Percentiles rank a stretch among this genome's conserved stretches.
phyloP scores from a whole-genome alignment of 1,140 invertebrate species.

The Lucilia cuprina region DNA sequence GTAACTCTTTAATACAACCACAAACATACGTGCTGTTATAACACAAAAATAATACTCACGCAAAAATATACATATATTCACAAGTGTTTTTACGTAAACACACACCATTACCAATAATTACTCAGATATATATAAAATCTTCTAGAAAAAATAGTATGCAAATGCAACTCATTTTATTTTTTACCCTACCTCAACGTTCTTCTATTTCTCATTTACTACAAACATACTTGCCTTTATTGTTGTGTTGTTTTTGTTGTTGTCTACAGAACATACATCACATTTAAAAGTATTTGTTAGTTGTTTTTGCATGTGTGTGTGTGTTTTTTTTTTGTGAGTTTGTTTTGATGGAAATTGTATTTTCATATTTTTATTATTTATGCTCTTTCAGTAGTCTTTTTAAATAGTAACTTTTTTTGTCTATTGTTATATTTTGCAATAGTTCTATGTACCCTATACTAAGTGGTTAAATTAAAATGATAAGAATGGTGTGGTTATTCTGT shows the following conservation, averaged over 20 bases:
- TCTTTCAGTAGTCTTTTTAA: neutral
- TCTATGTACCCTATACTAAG: no score
- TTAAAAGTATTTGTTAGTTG: neutral
- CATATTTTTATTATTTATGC: neutral
- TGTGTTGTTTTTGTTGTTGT: no score
- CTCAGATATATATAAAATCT: neutral
- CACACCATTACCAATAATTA: neutral
- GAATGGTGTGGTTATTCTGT: no score
- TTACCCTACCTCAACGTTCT: neutral
- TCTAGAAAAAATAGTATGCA: neutral
- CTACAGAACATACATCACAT: neutral
- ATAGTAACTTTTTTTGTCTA: neutral
- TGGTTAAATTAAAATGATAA: no score
- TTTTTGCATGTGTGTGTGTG: neutral
- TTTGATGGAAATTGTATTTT: neutral
- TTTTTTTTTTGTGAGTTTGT: neutral
- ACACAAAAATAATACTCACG: neutral
- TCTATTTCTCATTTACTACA: no score
- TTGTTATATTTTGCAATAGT: neutral
- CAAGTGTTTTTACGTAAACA: neutral
- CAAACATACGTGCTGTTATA: conserved; percentile 10
- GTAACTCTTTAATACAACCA: neutral
- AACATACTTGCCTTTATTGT: no score
- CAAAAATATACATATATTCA: neutral
- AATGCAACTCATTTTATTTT: neutral